These are phyloP conservation scores for Caenorhabditis plicata DNA, from an alignment of 2,888 invertebrate genomes.

Conservation along the genomic window DNA sequence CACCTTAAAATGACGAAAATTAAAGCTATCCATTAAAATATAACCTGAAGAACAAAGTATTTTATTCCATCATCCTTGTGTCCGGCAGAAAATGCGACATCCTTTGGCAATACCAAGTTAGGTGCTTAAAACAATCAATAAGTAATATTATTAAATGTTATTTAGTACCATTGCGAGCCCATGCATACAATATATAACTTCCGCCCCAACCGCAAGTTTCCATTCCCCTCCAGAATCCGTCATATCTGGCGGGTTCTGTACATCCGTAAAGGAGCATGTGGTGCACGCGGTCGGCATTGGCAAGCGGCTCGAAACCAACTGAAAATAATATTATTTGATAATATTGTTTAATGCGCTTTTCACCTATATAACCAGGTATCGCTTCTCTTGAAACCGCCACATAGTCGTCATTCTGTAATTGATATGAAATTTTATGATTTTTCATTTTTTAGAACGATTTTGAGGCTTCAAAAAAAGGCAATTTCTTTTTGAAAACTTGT, in stretches of 20 bases:
- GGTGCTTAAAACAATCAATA: constrained; percentile 67
- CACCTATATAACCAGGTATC: constrained; percentile 62
- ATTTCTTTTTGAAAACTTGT: neutral
- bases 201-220: constrained; percentile 65
- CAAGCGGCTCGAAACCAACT: constrained; percentile 70
- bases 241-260: constrained; percentile 68
- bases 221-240: constrained; percentile 70
- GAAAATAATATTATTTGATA: constrained; percentile 21
- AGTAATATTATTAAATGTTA: neutral
- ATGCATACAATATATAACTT: constrained; percentile 71
- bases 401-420: constrained; percentile 59
- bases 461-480: neutral
- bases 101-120: constrained; percentile 69
- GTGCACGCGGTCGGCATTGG: constrained; percentile 71
- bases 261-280: constrained; percentile 73
- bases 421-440: neutral
- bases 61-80: constrained; percentile 68
- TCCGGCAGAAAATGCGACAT: constrained; percentile 71
- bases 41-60: constrained; percentile 71
- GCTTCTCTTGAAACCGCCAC: constrained; percentile 58
- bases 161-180: constrained; percentile 70
- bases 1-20: too few species aligned
- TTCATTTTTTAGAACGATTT: neutral
- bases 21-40: too few species aligned
- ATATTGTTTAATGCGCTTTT: constrained; percentile 1